phyloP scores from a whole-genome alignment of 2,888 invertebrate genomes.

The Heliconius erato region DNA sequence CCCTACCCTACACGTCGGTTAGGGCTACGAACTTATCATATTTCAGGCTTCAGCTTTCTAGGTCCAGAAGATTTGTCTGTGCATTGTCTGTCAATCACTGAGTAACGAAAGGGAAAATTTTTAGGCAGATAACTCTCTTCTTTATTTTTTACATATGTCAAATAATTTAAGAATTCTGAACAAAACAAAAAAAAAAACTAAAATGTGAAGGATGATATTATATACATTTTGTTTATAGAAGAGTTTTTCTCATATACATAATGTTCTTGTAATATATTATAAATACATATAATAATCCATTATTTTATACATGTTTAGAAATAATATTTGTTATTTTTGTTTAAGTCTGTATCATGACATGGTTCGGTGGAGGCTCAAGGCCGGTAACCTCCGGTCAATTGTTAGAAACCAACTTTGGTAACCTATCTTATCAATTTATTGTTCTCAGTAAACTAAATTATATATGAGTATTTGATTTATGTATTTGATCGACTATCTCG shows the following conservation, averaged over 20 bases:
- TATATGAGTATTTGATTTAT: not conserved
- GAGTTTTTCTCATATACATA: not conserved
- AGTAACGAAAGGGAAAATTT: no score
- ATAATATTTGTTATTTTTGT: not conserved
- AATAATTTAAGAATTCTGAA: no score
- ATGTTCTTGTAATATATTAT: no score
- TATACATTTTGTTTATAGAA: not conserved
- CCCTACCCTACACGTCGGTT: no score
- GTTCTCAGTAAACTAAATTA: not conserved
- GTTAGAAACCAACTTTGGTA: not conserved
- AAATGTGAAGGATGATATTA: no score
- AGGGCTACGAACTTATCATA: no score
- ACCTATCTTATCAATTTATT: constrained; percentile 19
- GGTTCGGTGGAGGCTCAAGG: constrained; percentile 20
- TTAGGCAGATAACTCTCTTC: no score
- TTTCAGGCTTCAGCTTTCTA: no score
- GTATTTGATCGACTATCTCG: not conserved
- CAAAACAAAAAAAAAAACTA: no score
- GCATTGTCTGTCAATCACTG: no score
- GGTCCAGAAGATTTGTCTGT: no score
- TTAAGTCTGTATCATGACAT: constrained; percentile 6
- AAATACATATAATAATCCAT: not conserved
- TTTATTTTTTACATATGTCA: no score
- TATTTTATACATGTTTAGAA: not conserved
- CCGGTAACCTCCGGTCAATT: constrained; percentile 23